phyloP scores from a whole-genome alignment of 1,140 invertebrate genomes.

The Lepidostoma basale region DNA sequence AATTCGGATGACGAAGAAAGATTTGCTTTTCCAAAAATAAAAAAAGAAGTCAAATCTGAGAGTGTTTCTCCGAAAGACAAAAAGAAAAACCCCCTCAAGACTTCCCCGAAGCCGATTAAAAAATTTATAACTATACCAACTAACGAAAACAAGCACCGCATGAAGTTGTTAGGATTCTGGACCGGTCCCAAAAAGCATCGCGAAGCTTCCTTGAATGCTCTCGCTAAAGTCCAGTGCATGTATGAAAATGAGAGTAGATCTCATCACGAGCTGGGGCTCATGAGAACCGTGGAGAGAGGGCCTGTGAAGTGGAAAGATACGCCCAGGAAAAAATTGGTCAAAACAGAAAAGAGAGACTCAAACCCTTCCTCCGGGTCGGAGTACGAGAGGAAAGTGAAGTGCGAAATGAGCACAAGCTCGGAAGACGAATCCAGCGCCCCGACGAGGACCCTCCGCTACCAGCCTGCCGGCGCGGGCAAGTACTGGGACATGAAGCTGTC shows the following conservation, averaged over 20 bases:
- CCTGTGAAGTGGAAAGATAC: slow-evolving; percentile 41
- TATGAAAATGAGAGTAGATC: slow-evolving; percentile 86
- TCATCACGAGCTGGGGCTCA: slow-evolving; percentile 66
- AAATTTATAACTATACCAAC: slow-evolving; percentile 37
- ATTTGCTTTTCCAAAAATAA: slow-evolving; percentile 28
- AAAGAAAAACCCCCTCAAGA: neutral
- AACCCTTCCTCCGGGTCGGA: slow-evolving; percentile 60
- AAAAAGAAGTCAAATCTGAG: neutral
- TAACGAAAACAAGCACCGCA: slow-evolving; percentile 50
- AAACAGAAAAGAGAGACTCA: slow-evolving; percentile 54
- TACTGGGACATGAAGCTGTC: slow-evolving; percentile 80
- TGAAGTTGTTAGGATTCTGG: slow-evolving; percentile 60
- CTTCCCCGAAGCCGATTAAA: slow-evolving; percentile 22
- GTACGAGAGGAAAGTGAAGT: slow-evolving; percentile 56
- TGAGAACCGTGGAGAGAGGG: slow-evolving; percentile 56
- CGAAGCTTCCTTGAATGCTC: slow-evolving; percentile 86
- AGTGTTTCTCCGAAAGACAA: slow-evolving; percentile 7
- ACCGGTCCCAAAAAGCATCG: slow-evolving; percentile 77
- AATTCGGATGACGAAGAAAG: slow-evolving; percentile 18
- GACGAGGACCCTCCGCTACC: slow-evolving; percentile 70
- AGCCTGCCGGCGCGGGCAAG: slow-evolving; percentile 78
- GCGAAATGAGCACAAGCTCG: slow-evolving; percentile 55
- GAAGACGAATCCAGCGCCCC: slow-evolving; percentile 54
- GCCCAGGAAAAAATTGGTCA: slow-evolving; percentile 54
- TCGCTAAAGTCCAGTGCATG: slow-evolving; percentile 90